Evolutionary conservation across 2,888 invertebrate species (phyloP), one percentile per base, ranked within the genome.

Genomic region (Rhingia rostrata): DNA sequence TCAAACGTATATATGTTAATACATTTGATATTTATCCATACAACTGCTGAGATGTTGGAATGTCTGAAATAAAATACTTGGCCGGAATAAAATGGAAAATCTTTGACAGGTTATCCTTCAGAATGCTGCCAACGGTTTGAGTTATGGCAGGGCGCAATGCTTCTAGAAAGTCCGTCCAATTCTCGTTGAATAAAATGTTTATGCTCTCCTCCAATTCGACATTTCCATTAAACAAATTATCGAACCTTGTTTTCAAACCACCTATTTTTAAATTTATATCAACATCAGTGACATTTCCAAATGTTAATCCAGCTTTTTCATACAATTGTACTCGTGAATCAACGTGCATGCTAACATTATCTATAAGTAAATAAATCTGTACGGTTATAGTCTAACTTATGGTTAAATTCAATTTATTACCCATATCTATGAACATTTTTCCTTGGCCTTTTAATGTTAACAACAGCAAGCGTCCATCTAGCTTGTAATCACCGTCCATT

Each of bases 401-500:
- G 47, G 6, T 7, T 49, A 14, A 22, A 7, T 12, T 87, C 5
- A 10, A 41, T 92, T 93, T 5, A 94, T 92, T 92, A 95, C 95
- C 94, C 79, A 95, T 94, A 89, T 95, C 95, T 88, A 95, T 87
- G 5, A 88, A 88, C 51, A 90, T 86, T 22, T 91, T 90, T 10
- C 95, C 95, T 67, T 93, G 92, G 22, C 95, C 95, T 51, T 93
- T 93, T 64, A 95, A 90, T 4, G 95, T 95, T 82, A 95, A 93
- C 6, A 95, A 90, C 70, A 95, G 90, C 88, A 95, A 94, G 88
- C 94, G 93, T 43, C 95, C 95, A 87, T 93, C 91, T 86, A 95
- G 92, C 87, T 94, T 93, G 87, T 95, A 95, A 7, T 93, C 92
- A 12, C 95, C 95, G 87, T 95, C 95, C 79, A 95, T 93, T 86